Evolutionary conservation across 2,888 invertebrate species (phyloP), one percentile per base, ranked within the genome.

Genomic region (Drosophila birchii): DNA sequence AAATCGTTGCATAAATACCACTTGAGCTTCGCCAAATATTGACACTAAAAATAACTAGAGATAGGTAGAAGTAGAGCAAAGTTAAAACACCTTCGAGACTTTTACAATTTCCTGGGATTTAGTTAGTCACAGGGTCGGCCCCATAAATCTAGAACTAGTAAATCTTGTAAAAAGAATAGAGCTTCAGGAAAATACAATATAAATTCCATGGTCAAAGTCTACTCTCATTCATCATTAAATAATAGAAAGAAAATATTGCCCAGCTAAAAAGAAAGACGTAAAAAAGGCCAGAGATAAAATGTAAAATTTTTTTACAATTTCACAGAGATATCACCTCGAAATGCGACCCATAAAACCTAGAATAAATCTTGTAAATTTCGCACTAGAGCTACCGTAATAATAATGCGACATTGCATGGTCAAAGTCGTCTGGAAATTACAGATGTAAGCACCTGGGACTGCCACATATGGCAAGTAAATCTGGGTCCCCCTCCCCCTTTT

Each of bases 381-480:
- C 67, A 53, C 53, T 16, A 18, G 36, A 32, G 36, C 29, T 18
- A 16, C 20, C 20, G 32, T 43, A 38, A 23, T 18, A 61, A 43
- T 43, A 41, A 34, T 61, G 51, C 58, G 56, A 47, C 53, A 68
- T 49, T 49, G 34, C 63, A 51, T 29, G 47, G 49, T 14, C 64
- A 64, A 51, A 64, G 64, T 49, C 68, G 39, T 12, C 12, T 6
- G 20, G 1, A 53, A 23, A 32, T 68, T 20, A 32, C 29, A 16
- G 29, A 43, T 20, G 32, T 38, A 23, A 49, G 39, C 47, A 55
- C 54, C 67, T 68, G 23, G 8, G 64, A 34, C 54, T 54, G 23
- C 45, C 36, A 43, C 41, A 38, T 55, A 49, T 70, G 47, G 43
- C 49, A 26, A 14, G 32, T 55, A 71, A 56, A 72, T 55, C 73